A percentile compares a stretch with the other conserved stretches of the same genome.
phyloP scores from a whole-genome alignment of 2,113 vertebrate genomes.

The Corvus moneduloides region DNA sequence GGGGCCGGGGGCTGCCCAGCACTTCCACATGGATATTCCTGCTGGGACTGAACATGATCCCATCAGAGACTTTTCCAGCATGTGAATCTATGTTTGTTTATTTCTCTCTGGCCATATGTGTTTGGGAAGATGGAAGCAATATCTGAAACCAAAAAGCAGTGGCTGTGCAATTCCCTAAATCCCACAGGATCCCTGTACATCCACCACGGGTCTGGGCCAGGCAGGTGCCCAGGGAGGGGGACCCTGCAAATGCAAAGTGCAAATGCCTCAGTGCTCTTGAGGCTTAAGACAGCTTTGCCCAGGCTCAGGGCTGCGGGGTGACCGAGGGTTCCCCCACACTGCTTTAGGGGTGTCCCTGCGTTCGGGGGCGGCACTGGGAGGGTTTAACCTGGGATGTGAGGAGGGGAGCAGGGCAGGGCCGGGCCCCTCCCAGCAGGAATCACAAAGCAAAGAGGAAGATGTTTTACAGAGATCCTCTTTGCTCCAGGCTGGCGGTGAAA shows the following conservation, averaged over 20 bases:
- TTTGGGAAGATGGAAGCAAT: neutral
- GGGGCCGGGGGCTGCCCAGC: neutral
- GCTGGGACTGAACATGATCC: accelerated
- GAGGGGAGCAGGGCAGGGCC: neutral
- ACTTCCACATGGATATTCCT: neutral
- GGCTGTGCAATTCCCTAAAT: neutral
- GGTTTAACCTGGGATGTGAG: neutral
- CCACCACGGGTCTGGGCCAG: accelerated
- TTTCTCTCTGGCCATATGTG: neutral
- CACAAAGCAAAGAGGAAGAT: neutral
- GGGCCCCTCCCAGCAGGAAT: neutral
- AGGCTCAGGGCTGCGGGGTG: neutral
- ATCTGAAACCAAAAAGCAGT: neutral
- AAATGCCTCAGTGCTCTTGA: neutral
- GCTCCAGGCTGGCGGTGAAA: neutral
- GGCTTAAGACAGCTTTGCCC: neutral
- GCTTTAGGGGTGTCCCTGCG: neutral
- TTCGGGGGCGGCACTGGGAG: too few species aligned
- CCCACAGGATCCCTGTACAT: accelerated
- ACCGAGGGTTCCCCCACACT: accelerated
- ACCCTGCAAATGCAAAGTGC: neutral
- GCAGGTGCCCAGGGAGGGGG: neutral
- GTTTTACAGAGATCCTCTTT: neutral
- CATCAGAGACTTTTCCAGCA: neutral
- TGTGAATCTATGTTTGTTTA: neutral